A percentile compares a stretch with the other conserved stretches of the same genome.
Evolutionary conservation across 1,140 invertebrate genomes (phyloP).

Genomic region (Nomia melanderi): DNA sequence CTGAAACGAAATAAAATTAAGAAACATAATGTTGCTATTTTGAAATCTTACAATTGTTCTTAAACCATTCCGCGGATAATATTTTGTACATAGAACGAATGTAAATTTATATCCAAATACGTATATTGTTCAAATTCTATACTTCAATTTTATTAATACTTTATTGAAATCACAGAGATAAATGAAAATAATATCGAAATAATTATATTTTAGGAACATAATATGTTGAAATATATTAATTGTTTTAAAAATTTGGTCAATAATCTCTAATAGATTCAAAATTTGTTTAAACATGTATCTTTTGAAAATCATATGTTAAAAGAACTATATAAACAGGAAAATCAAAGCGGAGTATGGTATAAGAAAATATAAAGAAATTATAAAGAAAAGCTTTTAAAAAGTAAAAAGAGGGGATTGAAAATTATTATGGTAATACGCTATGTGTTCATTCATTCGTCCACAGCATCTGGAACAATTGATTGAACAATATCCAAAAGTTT

Average conservation of each 20-base stretch:
- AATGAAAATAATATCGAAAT: conserved; percentile 2
- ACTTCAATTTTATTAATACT: background rate
- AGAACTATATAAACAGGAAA: conserved; percentile 13
- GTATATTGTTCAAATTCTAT: conserved; percentile 3
- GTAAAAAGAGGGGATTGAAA: conserved; percentile 32
- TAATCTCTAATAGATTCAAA: background rate
- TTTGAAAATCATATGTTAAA: conserved; percentile 23
- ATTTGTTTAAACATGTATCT: conserved; percentile 34
- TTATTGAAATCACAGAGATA: background rate
- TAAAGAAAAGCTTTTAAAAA: conserved; percentile 53
- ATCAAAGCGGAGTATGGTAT: conserved; percentile 37
- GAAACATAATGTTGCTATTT: conserved; percentile 19
- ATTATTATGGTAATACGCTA: conserved; percentile 52
- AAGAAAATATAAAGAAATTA: conserved; percentile 45
- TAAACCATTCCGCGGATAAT: conserved; percentile 39
- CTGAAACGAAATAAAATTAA: conserved; percentile 31
- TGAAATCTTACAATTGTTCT: conserved; percentile 18
- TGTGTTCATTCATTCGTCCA: conserved; percentile 54
- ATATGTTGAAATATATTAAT: background rate
- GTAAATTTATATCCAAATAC: too few relatives aligned
- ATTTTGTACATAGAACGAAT: background rate
- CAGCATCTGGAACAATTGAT: conserved; percentile 52
- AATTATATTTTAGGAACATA: background rate
- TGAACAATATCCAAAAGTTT: conserved; percentile 30
- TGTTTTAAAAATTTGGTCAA: background rate